phyloP scores from a whole-genome alignment of 2,888 invertebrate genomes.

The Phoronis australis region DNA sequence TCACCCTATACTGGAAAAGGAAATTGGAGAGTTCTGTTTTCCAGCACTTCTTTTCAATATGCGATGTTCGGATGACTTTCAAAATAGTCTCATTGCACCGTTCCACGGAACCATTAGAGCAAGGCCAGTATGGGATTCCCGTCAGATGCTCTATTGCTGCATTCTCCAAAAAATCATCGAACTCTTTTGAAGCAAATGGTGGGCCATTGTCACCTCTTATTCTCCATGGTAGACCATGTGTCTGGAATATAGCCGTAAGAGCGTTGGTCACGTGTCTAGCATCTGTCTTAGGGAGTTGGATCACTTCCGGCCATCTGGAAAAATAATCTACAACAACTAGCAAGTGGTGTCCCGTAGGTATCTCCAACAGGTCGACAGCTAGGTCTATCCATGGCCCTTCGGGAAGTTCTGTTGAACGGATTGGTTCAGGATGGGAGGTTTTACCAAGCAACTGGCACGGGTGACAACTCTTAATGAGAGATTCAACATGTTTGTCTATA shows the following conservation, averaged over 20 bases:
- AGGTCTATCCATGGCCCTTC: slow-evolving; percentile 5
- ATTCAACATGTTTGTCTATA: slow-evolving; percentile 4
- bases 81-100: slow-evolving; percentile 12
- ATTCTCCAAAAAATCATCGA: slow-evolving; percentile 9
- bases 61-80: slow-evolving; percentile 9
- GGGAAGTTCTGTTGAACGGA: slow-evolving; percentile 3
- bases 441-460: slow-evolving; percentile 7
- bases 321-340: not conserved
- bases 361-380: too few species aligned
- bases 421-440: slow-evolving; percentile 5
- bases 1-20: slow-evolving; percentile 12
- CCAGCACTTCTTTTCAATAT: slow-evolving; percentile 2
- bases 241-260: slow-evolving; percentile 10
- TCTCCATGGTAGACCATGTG: slow-evolving; percentile 8
- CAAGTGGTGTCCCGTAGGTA: too few species aligned
- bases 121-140: slow-evolving; percentile 11
- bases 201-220: slow-evolving; percentile 12
- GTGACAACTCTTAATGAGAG: slow-evolving; percentile 5
- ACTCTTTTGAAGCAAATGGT: slow-evolving; percentile 12
- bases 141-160: slow-evolving; percentile 13
- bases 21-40: slow-evolving; percentile 10
- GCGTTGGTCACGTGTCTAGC: slow-evolving; percentile 3
- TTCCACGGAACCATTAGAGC: slow-evolving; percentile 15
- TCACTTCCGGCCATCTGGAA: not conserved
- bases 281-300: not conserved